Evolutionary conservation across 2,888 invertebrate species (phyloP), one percentile per base, ranked within the genome.

Genomic region (Melanargia galathea): DNA sequence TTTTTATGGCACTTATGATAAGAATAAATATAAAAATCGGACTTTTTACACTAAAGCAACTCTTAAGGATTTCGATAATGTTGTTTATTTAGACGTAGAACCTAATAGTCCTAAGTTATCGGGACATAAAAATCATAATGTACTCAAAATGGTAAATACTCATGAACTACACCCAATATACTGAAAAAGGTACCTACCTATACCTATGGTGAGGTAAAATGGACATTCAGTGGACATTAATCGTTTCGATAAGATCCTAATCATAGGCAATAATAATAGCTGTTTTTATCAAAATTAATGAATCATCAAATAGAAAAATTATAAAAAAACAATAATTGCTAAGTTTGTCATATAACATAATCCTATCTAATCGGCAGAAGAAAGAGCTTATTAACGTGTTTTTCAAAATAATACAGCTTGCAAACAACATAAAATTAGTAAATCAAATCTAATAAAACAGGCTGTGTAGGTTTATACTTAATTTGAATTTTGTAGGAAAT

Each of bases 401-500:
- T 43, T 43, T 43, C 8, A 18, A 1, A n/a, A n/a, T 38, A 38
- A 38, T n/a, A 13, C n/a, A 35, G 38, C 6, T 35, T 2, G 3
- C 2, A 13, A 13, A 35, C 38, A n/a, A 38, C 4, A 30, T 30
- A 38, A 38, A 38, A n/a, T n/a, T 4, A 38, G 38, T n/a, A 38
- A 38, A 38, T n/a, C n/a, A 38, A 38, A 38, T 38, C 3, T 2
- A 35, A 11, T 33, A 38, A 38, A 38, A 38, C 13, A 5, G 13
- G 38, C 0, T 38, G n/a, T n/a, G n/a, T n/a, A n/a, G 6, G 33
- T 38, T 13, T 5, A 6, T 38, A 35, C 35, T 40, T 40, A 38
- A 43, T 55, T 40, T 22, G 22, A 54, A 54, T 38, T 40, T 40
- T 7, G 16, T 43, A 55, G 55, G 55, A 55, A 55, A 45, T 30